phyloP scores from a whole-genome alignment of 1,140 invertebrate genomes.

The Pachyrhynchus sulphureomaculatus region DNA sequence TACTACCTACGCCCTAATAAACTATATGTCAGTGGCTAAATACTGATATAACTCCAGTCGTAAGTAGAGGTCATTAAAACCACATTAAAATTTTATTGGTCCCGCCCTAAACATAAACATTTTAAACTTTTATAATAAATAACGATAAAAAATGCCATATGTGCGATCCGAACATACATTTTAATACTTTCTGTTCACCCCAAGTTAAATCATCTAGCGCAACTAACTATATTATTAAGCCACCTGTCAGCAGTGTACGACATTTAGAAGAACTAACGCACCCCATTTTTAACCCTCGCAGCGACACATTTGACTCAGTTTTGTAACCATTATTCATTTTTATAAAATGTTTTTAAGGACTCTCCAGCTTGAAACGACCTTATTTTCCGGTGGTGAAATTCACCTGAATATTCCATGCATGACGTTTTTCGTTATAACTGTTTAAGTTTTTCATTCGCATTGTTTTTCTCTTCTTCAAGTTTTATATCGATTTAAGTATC shows the following conservation, averaged over 20 bases:
- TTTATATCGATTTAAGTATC: too few relatives aligned
- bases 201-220: background rate
- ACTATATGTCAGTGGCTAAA: too few relatives aligned
- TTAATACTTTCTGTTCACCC: slow-evolving; percentile 1
- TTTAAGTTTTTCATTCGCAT: too few relatives aligned
- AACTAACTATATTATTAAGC: slow-evolving; percentile 19
- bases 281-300: slow-evolving; percentile 1
- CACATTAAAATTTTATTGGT: slow-evolving; percentile 11
- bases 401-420: too few relatives aligned
- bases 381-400: too few relatives aligned
- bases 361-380: background rate
- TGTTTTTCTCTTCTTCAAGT: too few relatives aligned
- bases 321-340: slow-evolving; percentile 11
- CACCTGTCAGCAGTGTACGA: slow-evolving; percentile 3
- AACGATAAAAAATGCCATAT: slow-evolving; percentile 11
- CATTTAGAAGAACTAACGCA: background rate
- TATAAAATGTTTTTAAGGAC: slow-evolving; percentile 11
- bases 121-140: slow-evolving; percentile 9
- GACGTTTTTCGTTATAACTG: too few relatives aligned
- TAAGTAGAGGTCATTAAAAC: background rate
- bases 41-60: too few relatives aligned
- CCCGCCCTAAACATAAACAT: slow-evolving; percentile 11
- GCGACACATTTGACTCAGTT: slow-evolving; percentile 6
- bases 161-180: background rate
- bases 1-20: too few relatives aligned